Evolutionary conservation across 35 echinoderm and acorn worm genomes (phyloP).

Genomic region (Ophioderma brevispina): DNA sequence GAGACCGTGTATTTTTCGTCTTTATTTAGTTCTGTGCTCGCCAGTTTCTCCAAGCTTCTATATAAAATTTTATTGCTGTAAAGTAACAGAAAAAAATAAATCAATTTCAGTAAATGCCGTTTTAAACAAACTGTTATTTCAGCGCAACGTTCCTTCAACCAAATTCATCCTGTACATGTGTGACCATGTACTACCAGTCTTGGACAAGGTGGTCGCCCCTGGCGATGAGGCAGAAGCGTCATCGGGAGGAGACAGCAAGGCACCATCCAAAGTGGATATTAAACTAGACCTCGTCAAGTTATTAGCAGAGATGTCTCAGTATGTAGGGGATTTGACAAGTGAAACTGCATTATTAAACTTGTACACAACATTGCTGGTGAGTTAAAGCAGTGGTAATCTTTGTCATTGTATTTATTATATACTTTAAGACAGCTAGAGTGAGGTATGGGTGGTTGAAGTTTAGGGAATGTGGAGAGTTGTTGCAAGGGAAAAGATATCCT

Average conservation of each 20-base stretch:
- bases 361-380: constrained; percentile 71
- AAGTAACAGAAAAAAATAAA: no score
- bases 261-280: constrained; percentile 13
- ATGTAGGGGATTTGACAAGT: constrained; percentile 40
- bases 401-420: neutral
- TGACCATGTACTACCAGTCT: constrained; percentile 76
- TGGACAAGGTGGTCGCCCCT: constrained; percentile 33
- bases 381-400: constrained; percentile 8
- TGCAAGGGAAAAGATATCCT: no score
- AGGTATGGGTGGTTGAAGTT: no score
- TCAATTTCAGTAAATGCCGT: no score
- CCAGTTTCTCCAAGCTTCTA: no score
- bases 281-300: constrained; percentile 75
- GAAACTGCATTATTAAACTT: constrained; percentile 50
- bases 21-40: no score
- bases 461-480: no score
- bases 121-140: no score
- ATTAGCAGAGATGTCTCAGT: constrained; percentile 69
- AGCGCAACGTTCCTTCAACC: constrained; percentile 90
- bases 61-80: no score
- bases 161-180: constrained; percentile 89
- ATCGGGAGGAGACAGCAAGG: constrained; percentile 30
- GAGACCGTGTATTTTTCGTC: no score
- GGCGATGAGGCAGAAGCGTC: constrained; percentile 26
- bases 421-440: no score